These are phyloP conservation scores for Seriola aureovittata DNA, from an alignment of 2,113 vertebrate genomes.

Conservation along the genomic window DNA sequence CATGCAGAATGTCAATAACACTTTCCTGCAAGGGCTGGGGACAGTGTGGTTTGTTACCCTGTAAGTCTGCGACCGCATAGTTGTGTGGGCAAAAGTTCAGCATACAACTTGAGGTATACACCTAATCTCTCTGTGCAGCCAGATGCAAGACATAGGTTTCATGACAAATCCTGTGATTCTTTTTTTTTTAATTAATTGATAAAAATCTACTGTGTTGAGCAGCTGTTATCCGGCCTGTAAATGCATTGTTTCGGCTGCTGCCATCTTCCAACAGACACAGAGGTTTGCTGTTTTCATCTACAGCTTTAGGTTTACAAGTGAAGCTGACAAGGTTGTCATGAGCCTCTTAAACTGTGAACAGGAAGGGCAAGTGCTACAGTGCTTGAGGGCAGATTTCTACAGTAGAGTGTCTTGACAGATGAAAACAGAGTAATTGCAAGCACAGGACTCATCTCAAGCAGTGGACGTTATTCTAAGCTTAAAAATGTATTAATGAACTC, in stretches of 20 bases:
- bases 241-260: slow-evolving; percentile 20
- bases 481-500: background rate
- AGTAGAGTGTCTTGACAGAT: slow-evolving; percentile 37
- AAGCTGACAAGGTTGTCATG: slow-evolving; percentile 61
- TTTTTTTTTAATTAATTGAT: background rate
- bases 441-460: background rate
- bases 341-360: slow-evolving; percentile 64
- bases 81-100: slow-evolving; percentile 35
- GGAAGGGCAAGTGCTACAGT: slow-evolving; percentile 60
- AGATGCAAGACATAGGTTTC: background rate
- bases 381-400: slow-evolving; percentile 42
- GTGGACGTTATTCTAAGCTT: background rate
- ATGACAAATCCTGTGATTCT: slow-evolving; percentile 4
- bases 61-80: background rate
- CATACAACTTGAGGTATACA: background rate
- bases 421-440: slow-evolving; percentile 42
- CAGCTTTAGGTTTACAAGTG: slow-evolving; percentile 44
- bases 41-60: slow-evolving; percentile 35
- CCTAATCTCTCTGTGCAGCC: background rate
- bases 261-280: slow-evolving; percentile 33
- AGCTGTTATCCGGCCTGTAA: background rate
- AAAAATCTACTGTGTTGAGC: background rate
- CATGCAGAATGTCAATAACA: background rate
- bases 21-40: slow-evolving; percentile 17
- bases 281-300: slow-evolving; percentile 58